These are phyloP conservation scores for Falco columbarius DNA, from an alignment of 2,797 vertebrate species.

Conservation along the genomic window DNA sequence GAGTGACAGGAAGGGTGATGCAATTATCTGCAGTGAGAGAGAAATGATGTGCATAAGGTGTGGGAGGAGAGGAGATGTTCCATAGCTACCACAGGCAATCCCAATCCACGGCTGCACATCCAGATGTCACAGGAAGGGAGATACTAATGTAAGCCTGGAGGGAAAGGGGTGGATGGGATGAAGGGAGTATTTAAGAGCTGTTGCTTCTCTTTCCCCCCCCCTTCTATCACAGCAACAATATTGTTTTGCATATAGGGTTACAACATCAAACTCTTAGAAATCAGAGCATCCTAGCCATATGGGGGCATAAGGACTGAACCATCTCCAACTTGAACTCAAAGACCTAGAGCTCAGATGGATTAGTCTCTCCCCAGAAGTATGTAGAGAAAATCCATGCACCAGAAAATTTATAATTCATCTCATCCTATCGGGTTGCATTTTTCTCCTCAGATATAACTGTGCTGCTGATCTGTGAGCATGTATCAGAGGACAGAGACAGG, in stretches of 20 bases:
- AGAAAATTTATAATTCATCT: not conserved
- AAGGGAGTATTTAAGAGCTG: not conserved
- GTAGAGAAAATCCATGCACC: not conserved
- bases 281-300: not conserved
- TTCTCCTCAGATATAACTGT: not conserved
- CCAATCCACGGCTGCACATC: not conserved
- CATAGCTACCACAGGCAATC: conserved; percentile 4
- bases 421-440: not conserved
- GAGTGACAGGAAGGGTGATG: conserved; percentile 54
- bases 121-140: conserved; percentile 13
- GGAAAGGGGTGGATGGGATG: not conserved
- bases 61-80: conserved; percentile 53
- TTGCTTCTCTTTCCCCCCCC: not conserved
- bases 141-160: not conserved
- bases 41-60: conserved; percentile 54
- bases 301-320: not conserved
- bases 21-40: conserved; percentile 66
- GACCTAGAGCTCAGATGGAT: not conserved
- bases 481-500: not conserved
- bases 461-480: not conserved
- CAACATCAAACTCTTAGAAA: conserved; percentile 31
- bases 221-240: not conserved
- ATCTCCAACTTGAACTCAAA: not conserved
- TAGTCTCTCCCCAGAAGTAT: not conserved
- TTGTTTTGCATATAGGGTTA: conserved; percentile 47